Evolutionary conservation across 2,113 vertebrate genomes (phyloP).

Genomic region (Sceloporus tristichus): DNA sequence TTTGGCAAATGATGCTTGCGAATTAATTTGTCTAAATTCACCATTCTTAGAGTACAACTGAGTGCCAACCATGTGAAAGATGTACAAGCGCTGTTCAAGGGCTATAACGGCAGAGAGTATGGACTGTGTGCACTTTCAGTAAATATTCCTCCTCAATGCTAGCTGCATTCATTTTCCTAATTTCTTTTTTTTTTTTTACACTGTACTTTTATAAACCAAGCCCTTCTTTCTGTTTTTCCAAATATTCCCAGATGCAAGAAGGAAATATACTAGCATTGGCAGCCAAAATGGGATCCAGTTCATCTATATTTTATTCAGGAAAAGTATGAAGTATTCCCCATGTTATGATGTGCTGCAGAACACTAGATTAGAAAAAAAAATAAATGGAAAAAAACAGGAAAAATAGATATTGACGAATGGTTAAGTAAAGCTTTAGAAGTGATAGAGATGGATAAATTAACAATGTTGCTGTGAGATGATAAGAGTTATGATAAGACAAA

Average conservation of each 20-base stretch:
- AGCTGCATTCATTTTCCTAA: background rate
- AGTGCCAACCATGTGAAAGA: background rate
- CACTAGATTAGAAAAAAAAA: no score
- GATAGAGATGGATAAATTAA: no score
- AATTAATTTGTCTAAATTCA: background rate
- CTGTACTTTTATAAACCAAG: constrained; percentile 24
- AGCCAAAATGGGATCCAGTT: background rate
- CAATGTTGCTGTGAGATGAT: no score
- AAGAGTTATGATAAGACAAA: no score
- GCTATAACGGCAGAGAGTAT: background rate
- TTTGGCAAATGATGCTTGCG: background rate
- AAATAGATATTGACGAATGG: no score
- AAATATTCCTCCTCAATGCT: background rate
- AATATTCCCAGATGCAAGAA: constrained; percentile 23
- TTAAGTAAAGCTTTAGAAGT: no score
- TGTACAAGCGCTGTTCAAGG: background rate
- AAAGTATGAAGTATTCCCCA: background rate
- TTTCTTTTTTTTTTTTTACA: constrained; percentile 35
- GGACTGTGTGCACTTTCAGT: background rate
- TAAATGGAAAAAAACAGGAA: no score
- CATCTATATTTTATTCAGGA: background rate
- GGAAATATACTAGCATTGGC: constrained; percentile 12
- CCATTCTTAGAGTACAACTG: background rate
- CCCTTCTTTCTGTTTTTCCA: constrained; percentile 30
- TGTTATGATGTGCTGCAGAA: no score